A percentile compares a stretch with the other conserved stretches of the same genome.
These are phyloP conservation scores for Xyliphius kryptos DNA, from an alignment of 2,113 vertebrate genomes.

Conservation along the genomic window DNA sequence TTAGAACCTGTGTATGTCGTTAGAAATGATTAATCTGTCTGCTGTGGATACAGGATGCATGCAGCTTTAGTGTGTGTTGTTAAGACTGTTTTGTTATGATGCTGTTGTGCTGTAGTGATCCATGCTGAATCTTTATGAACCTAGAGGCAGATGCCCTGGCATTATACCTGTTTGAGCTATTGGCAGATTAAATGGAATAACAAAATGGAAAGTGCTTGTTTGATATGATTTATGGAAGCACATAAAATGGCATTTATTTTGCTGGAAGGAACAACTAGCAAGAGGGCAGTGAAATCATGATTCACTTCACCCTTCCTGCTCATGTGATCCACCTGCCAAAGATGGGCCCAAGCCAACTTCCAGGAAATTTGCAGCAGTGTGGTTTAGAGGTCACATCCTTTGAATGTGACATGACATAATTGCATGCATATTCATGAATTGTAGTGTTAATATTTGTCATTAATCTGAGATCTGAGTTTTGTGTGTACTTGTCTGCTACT, in stretches of 20 bases:
- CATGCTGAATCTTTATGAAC: conserved; percentile 36
- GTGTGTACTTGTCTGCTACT: conserved; percentile 8
- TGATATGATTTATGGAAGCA: conserved; percentile 64
- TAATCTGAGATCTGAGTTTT: conserved; percentile 21
- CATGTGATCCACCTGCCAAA: conserved; percentile 53
- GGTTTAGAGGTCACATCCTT: conserved; percentile 18
- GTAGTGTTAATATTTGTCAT: too few relatives aligned
- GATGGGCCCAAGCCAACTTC: conserved; percentile 35
- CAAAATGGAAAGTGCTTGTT: conserved; percentile 54
- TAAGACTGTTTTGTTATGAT: background rate
- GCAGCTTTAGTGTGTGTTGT: background rate
- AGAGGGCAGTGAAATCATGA: conserved; percentile 50
- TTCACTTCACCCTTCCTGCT: conserved; percentile 42
- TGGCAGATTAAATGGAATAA: conserved; percentile 49
- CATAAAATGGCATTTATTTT: conserved; percentile 62
- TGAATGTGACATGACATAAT: too few relatives aligned
- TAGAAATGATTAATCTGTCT: conserved; percentile 10
- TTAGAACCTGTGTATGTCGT: conserved; percentile 9
- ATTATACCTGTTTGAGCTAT: conserved; percentile 31
- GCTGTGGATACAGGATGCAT: conserved; percentile 1
- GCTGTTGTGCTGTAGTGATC: conserved; percentile 30
- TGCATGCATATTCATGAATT: conserved; percentile 16
- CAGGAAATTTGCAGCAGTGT: conserved; percentile 26
- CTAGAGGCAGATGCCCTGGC: conserved; percentile 50
- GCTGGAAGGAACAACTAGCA: conserved; percentile 50